A percentile compares a stretch with the other conserved stretches of the same genome.
These are phyloP conservation scores for Microcebus griseorufus DNA, from an alignment of 2,113 vertebrate species.

Conservation along the genomic window DNA sequence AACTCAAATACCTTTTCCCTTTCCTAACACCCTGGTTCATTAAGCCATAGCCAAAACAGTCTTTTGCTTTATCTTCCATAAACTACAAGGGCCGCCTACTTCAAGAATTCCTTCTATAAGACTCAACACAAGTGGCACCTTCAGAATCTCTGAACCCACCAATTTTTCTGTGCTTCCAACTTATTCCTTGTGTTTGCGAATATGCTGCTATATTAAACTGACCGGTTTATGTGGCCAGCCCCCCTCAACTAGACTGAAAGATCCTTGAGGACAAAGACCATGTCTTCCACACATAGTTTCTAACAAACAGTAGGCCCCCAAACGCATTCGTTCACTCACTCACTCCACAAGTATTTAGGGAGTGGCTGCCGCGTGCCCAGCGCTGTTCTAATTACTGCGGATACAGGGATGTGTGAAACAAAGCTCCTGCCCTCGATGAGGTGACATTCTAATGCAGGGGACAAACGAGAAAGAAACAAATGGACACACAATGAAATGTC, in stretches of 20 bases:
- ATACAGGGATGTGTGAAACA: background rate
- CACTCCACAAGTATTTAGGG: background rate
- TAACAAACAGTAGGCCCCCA: background rate
- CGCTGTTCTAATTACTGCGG: background rate
- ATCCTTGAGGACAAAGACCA: background rate
- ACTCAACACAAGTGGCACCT: background rate
- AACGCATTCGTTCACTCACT: background rate
- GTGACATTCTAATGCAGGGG: background rate
- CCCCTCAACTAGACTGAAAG: background rate
- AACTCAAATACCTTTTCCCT: background rate
- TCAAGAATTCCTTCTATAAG: background rate
- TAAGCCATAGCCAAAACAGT: background rate
- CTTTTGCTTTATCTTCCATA: background rate
- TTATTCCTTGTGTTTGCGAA: background rate
- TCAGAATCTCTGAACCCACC: background rate
- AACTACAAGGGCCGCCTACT: background rate
- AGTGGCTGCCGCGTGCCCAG: accelerated
- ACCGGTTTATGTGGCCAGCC: background rate
- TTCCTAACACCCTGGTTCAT: background rate
- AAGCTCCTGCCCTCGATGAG: background rate
- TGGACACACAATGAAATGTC: background rate
- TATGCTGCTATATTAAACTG: background rate
- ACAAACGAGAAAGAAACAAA: background rate
- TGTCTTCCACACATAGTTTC: background rate
- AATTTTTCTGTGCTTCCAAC: background rate